These are phyloP conservation scores for Tuta absoluta DNA, from an alignment of 2,888 invertebrate species.

Conservation along the genomic window DNA sequence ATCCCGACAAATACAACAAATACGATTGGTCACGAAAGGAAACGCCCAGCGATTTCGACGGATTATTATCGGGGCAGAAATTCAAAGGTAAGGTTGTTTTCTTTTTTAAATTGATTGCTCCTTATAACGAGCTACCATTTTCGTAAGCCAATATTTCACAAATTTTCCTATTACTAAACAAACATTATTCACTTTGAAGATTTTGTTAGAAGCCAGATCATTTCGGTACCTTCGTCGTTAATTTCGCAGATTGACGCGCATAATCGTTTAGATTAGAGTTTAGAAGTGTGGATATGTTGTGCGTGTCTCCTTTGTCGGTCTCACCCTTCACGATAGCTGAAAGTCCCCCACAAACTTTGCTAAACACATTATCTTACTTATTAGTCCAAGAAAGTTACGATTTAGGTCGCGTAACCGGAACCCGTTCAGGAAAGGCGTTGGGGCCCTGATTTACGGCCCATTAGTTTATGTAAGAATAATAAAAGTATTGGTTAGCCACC, in stretches of 20 bases:
- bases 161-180: neutral
- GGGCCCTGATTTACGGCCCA: constrained; percentile 31
- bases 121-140: neutral
- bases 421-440: constrained; percentile 30
- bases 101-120: neutral
- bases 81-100: constrained; percentile 61
- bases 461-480: constrained; percentile 22
- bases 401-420: constrained; percentile 34
- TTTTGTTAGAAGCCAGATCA: neutral
- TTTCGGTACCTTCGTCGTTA: neutral
- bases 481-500: constrained; percentile 11
- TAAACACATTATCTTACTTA: constrained; percentile 46
- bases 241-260: constrained; percentile 32
- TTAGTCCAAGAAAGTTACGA: constrained; percentile 37
- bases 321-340: constrained; percentile 32
- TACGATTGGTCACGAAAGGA: constrained; percentile 82
- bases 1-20: constrained; percentile 85
- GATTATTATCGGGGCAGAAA: constrained; percentile 65
- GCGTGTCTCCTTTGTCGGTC: constrained; percentile 42
- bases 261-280: constrained; percentile 45
- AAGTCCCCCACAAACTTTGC: constrained; percentile 40
- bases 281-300: constrained; percentile 37
- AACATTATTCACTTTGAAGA: neutral
- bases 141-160: constrained; percentile 2
- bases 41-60: constrained; percentile 73